A percentile compares a stretch with the other conserved stretches of the same genome.
Evolutionary conservation across 2,113 vertebrate species (phyloP).

Genomic region (Psittacus erithacus): DNA sequence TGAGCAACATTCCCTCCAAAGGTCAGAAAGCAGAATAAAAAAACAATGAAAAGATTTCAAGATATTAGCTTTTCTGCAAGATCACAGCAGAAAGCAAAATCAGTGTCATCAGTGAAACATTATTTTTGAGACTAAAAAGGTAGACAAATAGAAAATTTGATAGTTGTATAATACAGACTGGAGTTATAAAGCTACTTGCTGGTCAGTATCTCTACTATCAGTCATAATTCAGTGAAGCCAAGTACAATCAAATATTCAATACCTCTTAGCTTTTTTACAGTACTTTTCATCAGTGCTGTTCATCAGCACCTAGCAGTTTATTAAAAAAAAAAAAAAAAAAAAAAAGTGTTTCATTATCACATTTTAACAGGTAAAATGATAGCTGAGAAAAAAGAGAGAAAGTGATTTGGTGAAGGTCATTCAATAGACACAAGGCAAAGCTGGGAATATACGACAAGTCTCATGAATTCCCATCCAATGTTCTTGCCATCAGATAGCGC

Average conservation of each 20-base stretch:
- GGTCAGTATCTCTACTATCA: not conserved
- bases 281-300: slow-evolving; percentile 1
- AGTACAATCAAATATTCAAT: not conserved
- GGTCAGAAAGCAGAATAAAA: not conserved
- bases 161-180: not conserved
- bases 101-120: not conserved
- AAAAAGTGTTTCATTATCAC: slow-evolving; percentile 54
- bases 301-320: slow-evolving; percentile 32
- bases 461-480: not conserved
- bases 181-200: not conserved
- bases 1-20: not conserved
- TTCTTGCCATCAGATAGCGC: not conserved
- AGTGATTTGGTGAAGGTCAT: slow-evolving; percentile 45
- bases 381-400: slow-evolving; percentile 38
- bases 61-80: not conserved
- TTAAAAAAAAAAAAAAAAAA: not conserved
- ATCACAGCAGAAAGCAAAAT: not conserved
- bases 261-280: not conserved
- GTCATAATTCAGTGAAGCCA: not conserved
- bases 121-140: not conserved
- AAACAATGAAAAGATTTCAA: not conserved
- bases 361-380: slow-evolving; percentile 40
- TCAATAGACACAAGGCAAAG: slow-evolving; percentile 2
- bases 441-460: not conserved
- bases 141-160: not conserved